phyloP scores from a whole-genome alignment of 2,888 invertebrate species.

The Smittia aterrima region DNA sequence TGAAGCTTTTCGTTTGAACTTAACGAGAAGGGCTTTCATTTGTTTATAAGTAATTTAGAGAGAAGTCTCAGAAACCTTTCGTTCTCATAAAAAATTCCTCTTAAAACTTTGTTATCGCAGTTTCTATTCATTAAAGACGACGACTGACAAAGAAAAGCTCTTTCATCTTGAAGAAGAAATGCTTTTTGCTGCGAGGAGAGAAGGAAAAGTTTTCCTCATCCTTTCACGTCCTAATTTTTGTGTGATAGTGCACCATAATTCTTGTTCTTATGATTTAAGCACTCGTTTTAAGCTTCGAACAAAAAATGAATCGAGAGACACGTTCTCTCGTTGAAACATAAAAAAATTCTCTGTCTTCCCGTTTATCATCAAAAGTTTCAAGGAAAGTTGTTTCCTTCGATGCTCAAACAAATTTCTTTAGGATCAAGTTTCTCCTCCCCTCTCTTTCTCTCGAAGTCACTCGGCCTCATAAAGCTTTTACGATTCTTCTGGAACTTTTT shows the following conservation, averaged over 20 bases:
- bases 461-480: background rate
- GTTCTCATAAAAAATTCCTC: too few species aligned
- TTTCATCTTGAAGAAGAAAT: background rate
- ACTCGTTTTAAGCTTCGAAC: constrained; percentile 14
- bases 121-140: background rate
- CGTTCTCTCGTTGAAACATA: background rate
- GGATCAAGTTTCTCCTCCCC: background rate
- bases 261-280: constrained; percentile 17
- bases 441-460: background rate
- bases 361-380: background rate
- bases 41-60: too few species aligned
- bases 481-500: background rate
- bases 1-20: too few species aligned
- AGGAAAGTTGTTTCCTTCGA: background rate
- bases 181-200: background rate
- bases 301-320: background rate
- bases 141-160: constrained; percentile 10
- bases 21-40: too few species aligned
- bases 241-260: constrained; percentile 17
- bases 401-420: background rate
- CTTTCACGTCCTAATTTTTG: background rate
- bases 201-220: constrained; percentile 3
- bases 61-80: too few species aligned
- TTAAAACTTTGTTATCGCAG: background rate
- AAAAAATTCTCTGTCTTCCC: background rate